These are phyloP conservation scores for Ardeotis arabs DNA, from an alignment of 2,113 vertebrate species.

Conservation along the genomic window DNA sequence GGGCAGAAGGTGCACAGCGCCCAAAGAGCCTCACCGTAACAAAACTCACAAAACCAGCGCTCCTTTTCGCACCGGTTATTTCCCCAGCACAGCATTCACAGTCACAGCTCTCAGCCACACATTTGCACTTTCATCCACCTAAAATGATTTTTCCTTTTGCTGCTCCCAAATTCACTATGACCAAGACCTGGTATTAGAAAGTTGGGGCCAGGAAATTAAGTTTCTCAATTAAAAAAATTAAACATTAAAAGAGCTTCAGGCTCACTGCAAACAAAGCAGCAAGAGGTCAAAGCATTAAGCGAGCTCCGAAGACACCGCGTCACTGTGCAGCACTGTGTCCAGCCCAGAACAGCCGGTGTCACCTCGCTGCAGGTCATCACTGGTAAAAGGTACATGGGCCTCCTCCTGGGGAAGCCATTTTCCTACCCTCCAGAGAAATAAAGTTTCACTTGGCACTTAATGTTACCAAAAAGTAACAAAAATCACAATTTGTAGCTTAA, in stretches of 20 bases:
- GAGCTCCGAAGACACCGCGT: neutral
- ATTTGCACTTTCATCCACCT: neutral
- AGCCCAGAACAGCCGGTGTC: neutral
- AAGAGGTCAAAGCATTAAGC: neutral
- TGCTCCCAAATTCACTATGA: neutral
- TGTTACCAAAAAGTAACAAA: constrained; percentile 56
- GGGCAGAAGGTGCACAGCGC: neutral
- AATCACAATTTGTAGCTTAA: neutral
- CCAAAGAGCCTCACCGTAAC: neutral
- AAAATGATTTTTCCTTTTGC: neutral
- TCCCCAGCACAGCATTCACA: fast-evolving
- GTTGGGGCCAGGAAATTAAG: neutral
- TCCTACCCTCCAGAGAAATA: neutral
- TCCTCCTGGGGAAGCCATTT: neutral
- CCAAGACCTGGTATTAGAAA: neutral
- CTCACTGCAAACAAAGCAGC: constrained; percentile 52
- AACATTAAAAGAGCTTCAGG: neutral
- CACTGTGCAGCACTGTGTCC: neutral
- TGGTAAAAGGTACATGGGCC: neutral
- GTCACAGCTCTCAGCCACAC: neutral
- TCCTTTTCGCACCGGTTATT: neutral
- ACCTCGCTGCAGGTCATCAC: neutral
- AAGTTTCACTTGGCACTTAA: constrained; percentile 63
- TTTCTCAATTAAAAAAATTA: neutral
- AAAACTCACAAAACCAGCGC: neutral